These are phyloP conservation scores for Cephus rjabovi DNA, from an alignment of 2,888 invertebrate species.

Conservation along the genomic window DNA sequence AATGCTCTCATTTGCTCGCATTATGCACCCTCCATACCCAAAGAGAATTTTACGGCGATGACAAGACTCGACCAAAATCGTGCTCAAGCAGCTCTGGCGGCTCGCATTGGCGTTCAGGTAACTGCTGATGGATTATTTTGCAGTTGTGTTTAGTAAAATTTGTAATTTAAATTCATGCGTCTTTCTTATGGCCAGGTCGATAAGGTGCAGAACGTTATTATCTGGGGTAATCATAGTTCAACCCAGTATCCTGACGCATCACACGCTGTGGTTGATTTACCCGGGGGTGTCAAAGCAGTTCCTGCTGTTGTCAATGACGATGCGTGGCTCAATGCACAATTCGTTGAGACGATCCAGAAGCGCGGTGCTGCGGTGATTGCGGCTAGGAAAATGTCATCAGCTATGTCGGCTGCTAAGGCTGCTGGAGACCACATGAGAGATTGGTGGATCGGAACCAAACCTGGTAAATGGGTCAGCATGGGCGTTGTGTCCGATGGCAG, in stretches of 20 bases:
- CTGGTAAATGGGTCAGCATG: conserved; percentile 91
- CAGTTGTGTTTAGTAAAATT: no score
- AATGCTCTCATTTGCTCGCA: conserved; percentile 96
- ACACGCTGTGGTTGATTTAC: conserved; percentile 75
- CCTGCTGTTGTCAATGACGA: conserved; percentile 83
- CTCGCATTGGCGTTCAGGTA: conserved; percentile 71
- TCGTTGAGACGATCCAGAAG: conserved; percentile 94
- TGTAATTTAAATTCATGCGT: background rate
- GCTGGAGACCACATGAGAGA: conserved; percentile 98
- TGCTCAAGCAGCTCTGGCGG: conserved; percentile 89
- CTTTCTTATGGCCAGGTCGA: conserved; percentile 69
- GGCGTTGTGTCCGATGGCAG: conserved; percentile 96
- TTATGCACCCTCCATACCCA: conserved; percentile 95
- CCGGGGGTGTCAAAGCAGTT: conserved; percentile 72
- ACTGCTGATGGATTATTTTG: background rate
- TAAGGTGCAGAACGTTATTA: conserved; percentile 89
- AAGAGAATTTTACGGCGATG: conserved; percentile 97
- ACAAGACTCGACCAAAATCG: conserved; percentile 98
- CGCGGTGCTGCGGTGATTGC: conserved; percentile 97
- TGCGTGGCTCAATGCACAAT: conserved; percentile 82
- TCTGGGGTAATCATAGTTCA: conserved; percentile 99
- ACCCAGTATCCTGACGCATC: conserved; percentile 97
- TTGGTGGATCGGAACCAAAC: conserved; percentile 90
- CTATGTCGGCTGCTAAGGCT: conserved; percentile 99
- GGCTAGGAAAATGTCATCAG: conserved; percentile 97